Evolutionary conservation across 2,888 invertebrate species (phyloP).

Genomic region (Geotrupes spiniger): DNA sequence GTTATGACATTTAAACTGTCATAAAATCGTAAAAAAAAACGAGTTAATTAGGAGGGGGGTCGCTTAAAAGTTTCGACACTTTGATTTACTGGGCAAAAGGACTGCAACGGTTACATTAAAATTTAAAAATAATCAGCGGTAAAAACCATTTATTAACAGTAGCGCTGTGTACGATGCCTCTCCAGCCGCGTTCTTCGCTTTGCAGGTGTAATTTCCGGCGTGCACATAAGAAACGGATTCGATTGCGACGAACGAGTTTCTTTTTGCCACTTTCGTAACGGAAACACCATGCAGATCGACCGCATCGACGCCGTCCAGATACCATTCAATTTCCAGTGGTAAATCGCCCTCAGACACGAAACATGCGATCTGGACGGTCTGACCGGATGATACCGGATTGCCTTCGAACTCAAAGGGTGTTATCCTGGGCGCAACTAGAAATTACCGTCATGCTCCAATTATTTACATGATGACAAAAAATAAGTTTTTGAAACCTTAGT

Average conservation of each 20-base stretch:
- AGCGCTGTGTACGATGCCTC: conserved; percentile 34
- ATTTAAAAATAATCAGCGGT: no score
- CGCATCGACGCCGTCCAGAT: conserved; percentile 53
- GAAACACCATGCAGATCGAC: conserved; percentile 39
- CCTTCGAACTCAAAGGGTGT: conserved; percentile 65
- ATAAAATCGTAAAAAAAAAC: no score
- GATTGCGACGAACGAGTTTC: conserved; percentile 62
- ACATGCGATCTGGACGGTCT: conserved; percentile 63
- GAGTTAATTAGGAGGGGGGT: no score
- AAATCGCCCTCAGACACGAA: conserved; percentile 65
- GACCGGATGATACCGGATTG: conserved; percentile 59
- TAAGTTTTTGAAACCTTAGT: no score
- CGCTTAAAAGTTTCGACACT: no score
- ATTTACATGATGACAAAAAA: no score
- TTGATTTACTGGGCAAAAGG: no score
- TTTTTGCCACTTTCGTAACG: conserved; percentile 39
- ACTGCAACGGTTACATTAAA: no score
- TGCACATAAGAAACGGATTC: conserved; percentile 65
- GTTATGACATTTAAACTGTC: no score
- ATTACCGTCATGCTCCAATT: no score
- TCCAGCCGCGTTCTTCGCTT: conserved; percentile 54
- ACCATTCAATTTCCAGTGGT: conserved; percentile 61
- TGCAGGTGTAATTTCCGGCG: conserved; percentile 73
- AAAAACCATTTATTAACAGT: conserved; percentile 70
- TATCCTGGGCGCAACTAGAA: conserved; percentile 63